A percentile compares a stretch with the other conserved stretches of the same genome.
Evolutionary conservation across 2,113 vertebrate genomes (phyloP).

Genomic region (Corapipo altera): DNA sequence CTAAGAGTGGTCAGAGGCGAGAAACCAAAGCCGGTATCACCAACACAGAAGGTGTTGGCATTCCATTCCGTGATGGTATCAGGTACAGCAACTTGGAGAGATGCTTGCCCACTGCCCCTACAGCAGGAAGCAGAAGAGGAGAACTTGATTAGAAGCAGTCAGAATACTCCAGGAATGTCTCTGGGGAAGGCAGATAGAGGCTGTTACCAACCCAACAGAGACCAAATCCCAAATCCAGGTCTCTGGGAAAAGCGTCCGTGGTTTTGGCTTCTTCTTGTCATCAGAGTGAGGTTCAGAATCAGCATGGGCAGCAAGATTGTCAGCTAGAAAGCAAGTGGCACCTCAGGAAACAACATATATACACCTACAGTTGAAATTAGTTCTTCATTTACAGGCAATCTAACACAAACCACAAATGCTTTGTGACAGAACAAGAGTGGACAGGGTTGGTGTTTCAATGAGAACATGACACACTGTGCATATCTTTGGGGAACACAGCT

Average conservation of each 20-base stretch:
- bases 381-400: not conserved
- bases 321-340: not conserved
- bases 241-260: slow-evolving; percentile 77
- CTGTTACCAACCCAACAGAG: slow-evolving; percentile 75
- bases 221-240: slow-evolving; percentile 87
- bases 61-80: slow-evolving; percentile 90
- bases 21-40: slow-evolving; percentile 79
- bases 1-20: slow-evolving; percentile 67
- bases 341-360: not conserved
- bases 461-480: not conserved
- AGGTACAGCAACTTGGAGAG: slow-evolving; percentile 71
- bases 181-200: not conserved
- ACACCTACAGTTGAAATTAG: not conserved
- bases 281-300: not conserved
- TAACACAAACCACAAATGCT: not conserved
- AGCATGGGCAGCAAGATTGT: accelerated
- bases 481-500: not conserved
- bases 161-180: not conserved
- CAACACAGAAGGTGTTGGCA: slow-evolving; percentile 81
- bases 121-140: not conserved
- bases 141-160: not conserved
- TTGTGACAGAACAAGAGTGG: not conserved
- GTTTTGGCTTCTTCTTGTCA: not conserved
- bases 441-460: not conserved
- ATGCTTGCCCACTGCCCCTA: slow-evolving; percentile 37